Evolutionary conservation across 2,888 invertebrate genomes (phyloP), one percentile per base, ranked within the genome.

Genomic region (Eupithecia vulgata): DNA sequence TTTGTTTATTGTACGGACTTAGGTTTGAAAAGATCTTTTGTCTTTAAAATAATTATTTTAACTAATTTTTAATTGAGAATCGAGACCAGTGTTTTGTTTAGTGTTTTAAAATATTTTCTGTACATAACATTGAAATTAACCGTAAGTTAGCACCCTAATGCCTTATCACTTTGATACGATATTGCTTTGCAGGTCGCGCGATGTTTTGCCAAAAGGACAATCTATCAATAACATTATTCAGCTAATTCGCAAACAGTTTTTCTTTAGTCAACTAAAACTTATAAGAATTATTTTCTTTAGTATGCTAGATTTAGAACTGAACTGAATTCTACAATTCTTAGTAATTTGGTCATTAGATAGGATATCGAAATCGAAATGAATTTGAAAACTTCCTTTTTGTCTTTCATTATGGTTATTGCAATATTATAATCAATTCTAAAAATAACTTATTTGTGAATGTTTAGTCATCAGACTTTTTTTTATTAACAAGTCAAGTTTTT

Each of bases 221-320:
- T n/a, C n/a, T n/a, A n/a, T n/a, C n/a, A n/a, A n/a, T n/a, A n/a
- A n/a, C n/a, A n/a, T n/a, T n/a, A n/a, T n/a, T n/a, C n/a, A n/a
- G n/a, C 48, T 34, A 21, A 57, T 57, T 57, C 57, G 21, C 34
- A n/a, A 15, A 34, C 61, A 17, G 8, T 5, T 34, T 6, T 21
- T 21, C 52, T 61, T 61, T 34, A 15, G 48, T 48, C 48, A 48
- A 48, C 48, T 25, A 59, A 30, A 59, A 30, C 10, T 25, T 59
- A 13, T 15, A 65, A 65, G n/a, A 17, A 30, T 34, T 37, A 21
- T 59, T 67, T 61, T 52, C 40, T 69, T 68, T 72, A 72, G 69
- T 61, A 65, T 68, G 69, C 73, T 73, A 73, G 73, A 30, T 30
- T 37, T 68, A 62, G 71, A 57, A 42, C n/a, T 65, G 62, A 67